These are phyloP conservation scores for Melanerpes aurifrons DNA, from an alignment of 2,113 vertebrate species.

Conservation along the genomic window DNA sequence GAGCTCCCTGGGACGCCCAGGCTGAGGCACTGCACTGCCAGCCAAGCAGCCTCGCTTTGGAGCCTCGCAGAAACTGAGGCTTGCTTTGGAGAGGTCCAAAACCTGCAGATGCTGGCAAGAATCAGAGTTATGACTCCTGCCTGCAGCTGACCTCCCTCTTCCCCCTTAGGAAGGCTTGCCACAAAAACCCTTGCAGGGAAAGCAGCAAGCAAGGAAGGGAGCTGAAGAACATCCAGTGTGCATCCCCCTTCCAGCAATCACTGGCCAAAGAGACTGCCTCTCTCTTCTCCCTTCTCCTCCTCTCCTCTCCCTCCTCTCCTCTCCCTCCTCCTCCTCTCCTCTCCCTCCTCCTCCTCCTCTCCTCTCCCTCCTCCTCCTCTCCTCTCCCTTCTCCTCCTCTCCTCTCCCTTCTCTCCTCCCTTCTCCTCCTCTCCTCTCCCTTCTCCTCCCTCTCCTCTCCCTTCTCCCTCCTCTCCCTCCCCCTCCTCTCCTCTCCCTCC, in stretches of 20 bases:
- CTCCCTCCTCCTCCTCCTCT: too few species aligned
- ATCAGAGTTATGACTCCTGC: neutral
- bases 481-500: too few species aligned
- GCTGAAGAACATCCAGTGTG: neutral
- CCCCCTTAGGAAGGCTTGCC: neutral
- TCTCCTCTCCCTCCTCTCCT: too few species aligned
- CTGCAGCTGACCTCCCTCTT: neutral
- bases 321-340: too few species aligned
- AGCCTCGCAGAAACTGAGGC: neutral
- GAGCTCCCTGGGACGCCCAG: neutral
- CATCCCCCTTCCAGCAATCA: neutral
- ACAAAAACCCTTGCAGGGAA: neutral
- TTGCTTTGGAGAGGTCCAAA: neutral
- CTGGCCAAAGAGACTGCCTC: neutral
- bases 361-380: too few species aligned
- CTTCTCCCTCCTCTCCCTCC: too few species aligned
- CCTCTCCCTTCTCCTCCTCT: too few species aligned
- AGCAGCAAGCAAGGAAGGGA: neutral
- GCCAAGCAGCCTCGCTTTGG: neutral
- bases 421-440: neutral
- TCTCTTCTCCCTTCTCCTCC: too few species aligned
- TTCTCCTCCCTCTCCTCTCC: too few species aligned
- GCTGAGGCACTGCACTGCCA: neutral
- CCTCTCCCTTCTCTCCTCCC: too few species aligned
- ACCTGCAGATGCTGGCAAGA: neutral